Percentiles rank a stretch among this genome's conserved stretches.
These are phyloP conservation scores for Mobula hypostoma DNA, from an alignment of 2,113 vertebrate species.

Conservation along the genomic window DNA sequence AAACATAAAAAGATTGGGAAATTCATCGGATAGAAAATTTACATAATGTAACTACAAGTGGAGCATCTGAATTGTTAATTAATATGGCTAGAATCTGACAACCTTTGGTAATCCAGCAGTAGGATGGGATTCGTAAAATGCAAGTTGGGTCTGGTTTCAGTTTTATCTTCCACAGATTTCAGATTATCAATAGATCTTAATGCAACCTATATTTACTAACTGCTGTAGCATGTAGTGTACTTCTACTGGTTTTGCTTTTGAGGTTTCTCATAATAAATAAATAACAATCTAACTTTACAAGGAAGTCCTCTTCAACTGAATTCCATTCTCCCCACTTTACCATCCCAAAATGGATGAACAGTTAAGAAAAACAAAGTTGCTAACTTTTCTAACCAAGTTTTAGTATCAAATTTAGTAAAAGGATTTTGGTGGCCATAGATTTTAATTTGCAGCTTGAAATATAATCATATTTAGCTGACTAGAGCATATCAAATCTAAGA, in stretches of 20 bases:
- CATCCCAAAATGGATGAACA: not conserved
- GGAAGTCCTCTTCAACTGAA: not conserved
- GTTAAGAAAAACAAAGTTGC: not conserved
- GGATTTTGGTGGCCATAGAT: not conserved
- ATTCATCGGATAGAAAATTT: not conserved
- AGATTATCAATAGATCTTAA: no score
- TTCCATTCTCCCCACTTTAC: not conserved
- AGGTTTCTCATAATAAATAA: not conserved
- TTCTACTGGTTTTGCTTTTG: not conserved
- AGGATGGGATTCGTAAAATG: not conserved
- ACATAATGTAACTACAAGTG: not conserved
- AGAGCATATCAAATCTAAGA: not conserved
- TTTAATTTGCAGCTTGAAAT: slow-evolving; percentile 8
- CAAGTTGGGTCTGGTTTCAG: not conserved
- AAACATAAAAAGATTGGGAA: not conserved
- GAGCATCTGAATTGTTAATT: not conserved
- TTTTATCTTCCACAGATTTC: not conserved
- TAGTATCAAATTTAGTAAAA: not conserved
- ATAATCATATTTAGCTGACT: not conserved
- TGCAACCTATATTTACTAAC: not conserved
- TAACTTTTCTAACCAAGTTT: not conserved
- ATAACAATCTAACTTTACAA: not conserved
- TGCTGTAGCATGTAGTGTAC: not conserved
- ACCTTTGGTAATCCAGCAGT: not conserved
- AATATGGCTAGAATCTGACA: not conserved